Evolutionary conservation across 2,888 invertebrate genomes (phyloP).

Genomic region (Incurvaria masculella): DNA sequence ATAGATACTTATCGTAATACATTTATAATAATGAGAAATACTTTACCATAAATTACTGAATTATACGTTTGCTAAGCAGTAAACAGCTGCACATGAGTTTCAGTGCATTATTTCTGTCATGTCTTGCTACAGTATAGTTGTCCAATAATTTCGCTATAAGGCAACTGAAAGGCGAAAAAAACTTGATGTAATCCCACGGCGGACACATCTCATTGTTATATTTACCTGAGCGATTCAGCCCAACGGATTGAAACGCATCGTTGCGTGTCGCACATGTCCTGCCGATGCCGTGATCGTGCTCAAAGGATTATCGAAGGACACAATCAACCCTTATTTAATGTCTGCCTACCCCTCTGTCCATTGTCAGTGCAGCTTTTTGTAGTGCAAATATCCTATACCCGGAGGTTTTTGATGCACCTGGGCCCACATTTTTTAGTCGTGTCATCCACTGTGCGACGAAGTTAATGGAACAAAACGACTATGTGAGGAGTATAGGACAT

Average conservation of each 20-base stretch:
- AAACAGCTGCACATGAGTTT: too few species aligned
- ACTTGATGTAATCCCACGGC: too few species aligned
- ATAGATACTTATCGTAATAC: too few species aligned
- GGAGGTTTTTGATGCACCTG: slow-evolving; percentile 36
- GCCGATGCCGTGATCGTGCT: slow-evolving; percentile 23
- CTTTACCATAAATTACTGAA: too few species aligned
- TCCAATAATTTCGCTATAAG: too few species aligned
- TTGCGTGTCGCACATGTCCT: slow-evolving; percentile 4
- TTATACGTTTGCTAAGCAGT: too few species aligned
- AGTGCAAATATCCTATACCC: slow-evolving; percentile 19
- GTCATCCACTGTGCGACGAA: slow-evolving; percentile 33
- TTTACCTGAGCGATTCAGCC: background rate
- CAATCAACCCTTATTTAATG: slow-evolving; percentile 1
- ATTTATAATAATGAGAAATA: too few species aligned
- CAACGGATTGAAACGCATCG: too few species aligned
- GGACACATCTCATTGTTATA: background rate
- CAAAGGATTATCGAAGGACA: slow-evolving; percentile 29
- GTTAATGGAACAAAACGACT: too few species aligned
- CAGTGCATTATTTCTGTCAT: too few species aligned
- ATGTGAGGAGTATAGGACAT: background rate
- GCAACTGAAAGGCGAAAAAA: too few species aligned
- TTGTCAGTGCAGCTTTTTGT: slow-evolving; percentile 22
- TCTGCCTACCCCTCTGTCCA: slow-evolving; percentile 18
- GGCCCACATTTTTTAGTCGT: slow-evolving; percentile 35
- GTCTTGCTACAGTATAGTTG: too few species aligned